Conservation (phyloP, 2,113 vertebrate genomes). For the Rhipidura dahli region DNA sequence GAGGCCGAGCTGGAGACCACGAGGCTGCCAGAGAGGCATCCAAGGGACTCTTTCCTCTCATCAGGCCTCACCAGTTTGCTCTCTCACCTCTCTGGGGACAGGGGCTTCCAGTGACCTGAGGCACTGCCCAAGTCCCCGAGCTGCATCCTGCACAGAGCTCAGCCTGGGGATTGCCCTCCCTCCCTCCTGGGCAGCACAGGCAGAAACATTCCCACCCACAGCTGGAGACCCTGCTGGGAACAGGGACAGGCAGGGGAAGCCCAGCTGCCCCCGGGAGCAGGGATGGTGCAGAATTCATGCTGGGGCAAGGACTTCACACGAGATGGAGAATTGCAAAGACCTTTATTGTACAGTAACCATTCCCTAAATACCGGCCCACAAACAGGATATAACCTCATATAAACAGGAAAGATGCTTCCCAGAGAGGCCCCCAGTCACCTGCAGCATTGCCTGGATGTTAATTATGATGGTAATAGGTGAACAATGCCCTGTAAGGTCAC, state of each 20-base stretch:
- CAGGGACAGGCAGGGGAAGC: neutral
- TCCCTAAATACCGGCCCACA: too few relatives aligned
- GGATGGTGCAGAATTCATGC: neutral
- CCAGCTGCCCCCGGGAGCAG: neutral
- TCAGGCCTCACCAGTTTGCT: neutral
- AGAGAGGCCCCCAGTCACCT: too few relatives aligned
- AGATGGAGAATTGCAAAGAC: too few relatives aligned
- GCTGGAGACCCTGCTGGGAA: too few relatives aligned
- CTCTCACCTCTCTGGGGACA: neutral
- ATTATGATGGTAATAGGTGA: too few relatives aligned
- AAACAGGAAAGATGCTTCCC: too few relatives aligned
- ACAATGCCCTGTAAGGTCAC: too few relatives aligned
- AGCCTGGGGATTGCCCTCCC: neutral
- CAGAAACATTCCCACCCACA: neutral
- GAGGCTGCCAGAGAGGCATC: neutral
- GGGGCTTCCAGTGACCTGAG: neutral
- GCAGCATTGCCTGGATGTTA: too few relatives aligned
- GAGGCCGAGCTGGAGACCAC: neutral
- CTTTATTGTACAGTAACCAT: too few relatives aligned
- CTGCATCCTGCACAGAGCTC: neutral
- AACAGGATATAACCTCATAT: too few relatives aligned
- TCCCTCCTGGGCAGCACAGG: neutral
- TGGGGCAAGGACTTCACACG: too few relatives aligned
- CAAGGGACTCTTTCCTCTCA: neutral
- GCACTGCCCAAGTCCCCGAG: accelerated